Evolutionary conservation across 1,140 invertebrate genomes (phyloP).

Genomic region (Anoplophora glabripennis): DNA sequence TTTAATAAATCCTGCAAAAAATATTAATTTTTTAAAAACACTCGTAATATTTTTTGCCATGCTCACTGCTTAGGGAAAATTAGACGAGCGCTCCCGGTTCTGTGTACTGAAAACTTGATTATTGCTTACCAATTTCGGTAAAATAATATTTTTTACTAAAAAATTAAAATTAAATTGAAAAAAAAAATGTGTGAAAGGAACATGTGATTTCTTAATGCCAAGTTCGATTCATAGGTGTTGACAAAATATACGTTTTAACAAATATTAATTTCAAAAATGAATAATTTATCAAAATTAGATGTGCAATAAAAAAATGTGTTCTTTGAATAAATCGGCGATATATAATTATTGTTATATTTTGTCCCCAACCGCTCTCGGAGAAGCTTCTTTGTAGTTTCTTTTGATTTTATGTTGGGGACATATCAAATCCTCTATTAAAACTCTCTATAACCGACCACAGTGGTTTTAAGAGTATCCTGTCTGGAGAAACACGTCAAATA

Average conservation of each 20-base stretch:
- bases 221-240: neutral
- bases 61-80: no score
- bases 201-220: no score
- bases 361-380: slow-evolving; percentile 48
- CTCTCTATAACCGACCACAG: slow-evolving; percentile 12
- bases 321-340: slow-evolving; percentile 49
- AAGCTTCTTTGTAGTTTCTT: slow-evolving; percentile 45
- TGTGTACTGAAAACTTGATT: no score
- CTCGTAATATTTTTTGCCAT: no score
- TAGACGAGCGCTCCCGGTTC: no score
- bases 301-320: neutral
- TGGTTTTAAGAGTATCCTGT: slow-evolving; percentile 42
- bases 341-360: slow-evolving; percentile 40
- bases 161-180: no score
- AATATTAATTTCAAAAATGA: neutral
- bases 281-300: neutral
- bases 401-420: slow-evolving; percentile 21
- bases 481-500: slow-evolving; percentile 35
- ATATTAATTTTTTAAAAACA: no score
- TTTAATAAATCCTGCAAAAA: no score
- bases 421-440: slow-evolving; percentile 23
- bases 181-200: no score
- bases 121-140: no score
- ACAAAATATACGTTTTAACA: neutral
- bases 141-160: no score